Conservation (phyloP, 2,888 invertebrate species). For the Thymelicus sylvestris region DNA sequence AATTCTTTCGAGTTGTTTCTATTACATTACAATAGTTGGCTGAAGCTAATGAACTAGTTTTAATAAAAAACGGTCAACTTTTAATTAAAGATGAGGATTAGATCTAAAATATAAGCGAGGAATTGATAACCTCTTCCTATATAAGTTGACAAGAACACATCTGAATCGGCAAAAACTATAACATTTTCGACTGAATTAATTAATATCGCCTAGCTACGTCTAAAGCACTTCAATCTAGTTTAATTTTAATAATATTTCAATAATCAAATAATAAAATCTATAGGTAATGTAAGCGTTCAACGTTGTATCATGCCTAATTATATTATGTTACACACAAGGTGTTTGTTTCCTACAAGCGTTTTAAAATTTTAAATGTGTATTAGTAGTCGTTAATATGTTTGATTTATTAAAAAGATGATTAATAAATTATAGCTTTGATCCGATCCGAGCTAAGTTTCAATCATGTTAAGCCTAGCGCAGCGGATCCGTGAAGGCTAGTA, state of each 20-base stretch:
- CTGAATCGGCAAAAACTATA: constrained; percentile 15
- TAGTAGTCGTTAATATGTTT: too few species aligned
- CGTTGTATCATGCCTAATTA: too few species aligned
- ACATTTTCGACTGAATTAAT: constrained; percentile 26
- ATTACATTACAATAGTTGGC: constrained; percentile 9
- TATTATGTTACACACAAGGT: too few species aligned
- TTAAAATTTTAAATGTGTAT: too few species aligned
- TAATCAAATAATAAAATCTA: background rate
- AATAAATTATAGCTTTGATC: too few species aligned
- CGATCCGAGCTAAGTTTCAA: too few species aligned
- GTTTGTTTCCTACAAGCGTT: too few species aligned
- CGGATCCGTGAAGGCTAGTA: too few species aligned
- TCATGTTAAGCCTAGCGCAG: too few species aligned
- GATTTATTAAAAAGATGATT: too few species aligned
- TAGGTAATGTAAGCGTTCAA: too few species aligned
- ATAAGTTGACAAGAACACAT: constrained; percentile 13
- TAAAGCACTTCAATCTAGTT: background rate
- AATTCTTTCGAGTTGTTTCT: constrained; percentile 10
- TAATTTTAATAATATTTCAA: background rate
- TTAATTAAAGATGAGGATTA: constrained; percentile 20
- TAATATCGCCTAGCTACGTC: constrained; percentile 2
- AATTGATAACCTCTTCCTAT: constrained; percentile 4
- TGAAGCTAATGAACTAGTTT: constrained; percentile 18
- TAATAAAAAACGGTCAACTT: constrained; percentile 17
- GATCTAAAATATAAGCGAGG: background rate